Evolutionary conservation across 2,113 vertebrate species (phyloP).

Genomic region (Chaenocephalus aceratus): DNA sequence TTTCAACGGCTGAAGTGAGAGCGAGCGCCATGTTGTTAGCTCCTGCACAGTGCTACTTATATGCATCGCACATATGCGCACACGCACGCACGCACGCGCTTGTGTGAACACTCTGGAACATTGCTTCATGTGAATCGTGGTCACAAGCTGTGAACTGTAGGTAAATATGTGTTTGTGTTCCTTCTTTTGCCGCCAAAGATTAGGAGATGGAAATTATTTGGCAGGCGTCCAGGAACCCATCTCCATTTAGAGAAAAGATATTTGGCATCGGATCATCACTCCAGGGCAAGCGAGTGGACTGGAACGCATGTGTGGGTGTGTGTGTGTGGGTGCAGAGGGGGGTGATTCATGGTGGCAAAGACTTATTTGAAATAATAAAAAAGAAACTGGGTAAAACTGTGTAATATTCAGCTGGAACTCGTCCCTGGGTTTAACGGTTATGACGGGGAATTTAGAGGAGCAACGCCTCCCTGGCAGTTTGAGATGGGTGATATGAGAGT

Average conservation of each 20-base stretch:
- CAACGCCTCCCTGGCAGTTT: slow-evolving; percentile 52
- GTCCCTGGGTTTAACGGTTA: slow-evolving; percentile 28
- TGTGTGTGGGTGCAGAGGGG: slow-evolving; percentile 15
- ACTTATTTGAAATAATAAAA: slow-evolving; percentile 37
- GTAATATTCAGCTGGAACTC: slow-evolving; percentile 8
- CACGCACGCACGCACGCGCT: slow-evolving; percentile 3
- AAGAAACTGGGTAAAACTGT: slow-evolving; percentile 11
- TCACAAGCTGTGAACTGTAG: slow-evolving; percentile 81
- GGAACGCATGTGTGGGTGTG: slow-evolving; percentile 45
- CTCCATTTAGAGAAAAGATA: slow-evolving; percentile 79
- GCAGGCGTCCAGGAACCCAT: slow-evolving; percentile 74
- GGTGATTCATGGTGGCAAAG: slow-evolving; percentile 31
- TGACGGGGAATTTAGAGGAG: slow-evolving; percentile 53
- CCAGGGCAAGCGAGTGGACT: slow-evolving; percentile 74
- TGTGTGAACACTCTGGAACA: slow-evolving; percentile 50
- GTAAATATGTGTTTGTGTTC: slow-evolving; percentile 82
- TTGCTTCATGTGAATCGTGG: slow-evolving; percentile 67
- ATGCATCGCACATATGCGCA: slow-evolving; percentile 38
- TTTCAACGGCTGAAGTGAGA: slow-evolving; percentile 33
- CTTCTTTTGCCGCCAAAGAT: slow-evolving; percentile 75
- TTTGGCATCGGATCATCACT: slow-evolving; percentile 76
- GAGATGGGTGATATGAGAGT: slow-evolving; percentile 63
- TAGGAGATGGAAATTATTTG: slow-evolving; percentile 85
- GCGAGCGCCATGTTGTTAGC: slow-evolving; percentile 21
- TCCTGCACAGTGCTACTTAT: slow-evolving; percentile 30